Evolutionary conservation across 2,888 invertebrate genomes (phyloP).

Genomic region (Mechanitis messenoides): DNA sequence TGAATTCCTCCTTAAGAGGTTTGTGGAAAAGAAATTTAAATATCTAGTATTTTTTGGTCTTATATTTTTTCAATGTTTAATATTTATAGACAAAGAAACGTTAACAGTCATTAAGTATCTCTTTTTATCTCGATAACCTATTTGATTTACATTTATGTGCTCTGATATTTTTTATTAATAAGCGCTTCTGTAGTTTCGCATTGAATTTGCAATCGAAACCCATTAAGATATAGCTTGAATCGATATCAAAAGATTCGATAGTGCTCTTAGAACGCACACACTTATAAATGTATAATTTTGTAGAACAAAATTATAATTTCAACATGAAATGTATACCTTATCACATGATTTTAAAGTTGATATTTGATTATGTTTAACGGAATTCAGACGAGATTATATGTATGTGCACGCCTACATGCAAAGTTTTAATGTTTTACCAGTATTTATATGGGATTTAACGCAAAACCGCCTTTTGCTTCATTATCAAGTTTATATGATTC

Average conservation of each 20-base stretch:
- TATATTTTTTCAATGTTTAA: not conserved
- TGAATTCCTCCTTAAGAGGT: no score
- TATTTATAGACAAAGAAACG: constrained; percentile 14
- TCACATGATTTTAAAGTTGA: not conserved
- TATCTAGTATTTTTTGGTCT: no score
- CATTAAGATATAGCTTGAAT: constrained; percentile 19
- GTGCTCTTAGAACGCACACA: constrained; percentile 14
- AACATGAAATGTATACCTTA: constrained; percentile 1
- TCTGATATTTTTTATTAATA: constrained; percentile 19
- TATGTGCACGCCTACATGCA: constrained; percentile 12
- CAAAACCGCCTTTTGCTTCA: constrained; percentile 11
- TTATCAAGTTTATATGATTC: constrained; percentile 21
- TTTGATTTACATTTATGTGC: constrained; percentile 19
- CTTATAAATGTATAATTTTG: constrained; percentile 5
- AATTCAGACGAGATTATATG: constrained; percentile 2
- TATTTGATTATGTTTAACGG: not conserved
- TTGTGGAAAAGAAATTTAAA: no score
- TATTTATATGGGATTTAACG: constrained; percentile 9
- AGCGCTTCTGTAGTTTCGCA: constrained; percentile 21
- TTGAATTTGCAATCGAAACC: constrained; percentile 21
- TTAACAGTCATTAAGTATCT: constrained; percentile 10
- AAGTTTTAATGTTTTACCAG: constrained; percentile 4
- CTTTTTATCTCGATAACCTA: constrained; percentile 16
- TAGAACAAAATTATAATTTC: not conserved
- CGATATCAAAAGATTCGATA: constrained; percentile 11